These are phyloP conservation scores for Cinara cedri DNA, from an alignment of 2,888 invertebrate species.

Conservation along the genomic window DNA sequence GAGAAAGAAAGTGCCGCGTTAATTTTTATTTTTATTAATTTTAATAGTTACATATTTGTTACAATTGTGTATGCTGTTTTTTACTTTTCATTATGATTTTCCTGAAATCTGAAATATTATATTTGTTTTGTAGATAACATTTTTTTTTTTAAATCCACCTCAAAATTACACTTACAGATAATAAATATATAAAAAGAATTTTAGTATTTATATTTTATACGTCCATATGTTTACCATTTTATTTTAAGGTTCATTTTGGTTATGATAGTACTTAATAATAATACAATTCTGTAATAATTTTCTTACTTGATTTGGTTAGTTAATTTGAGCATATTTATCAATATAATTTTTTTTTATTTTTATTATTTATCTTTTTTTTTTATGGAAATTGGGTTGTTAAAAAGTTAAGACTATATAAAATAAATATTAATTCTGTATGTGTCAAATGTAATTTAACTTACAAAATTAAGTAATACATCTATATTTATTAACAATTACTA, in stretches of 20 bases:
- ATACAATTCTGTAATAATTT: neutral
- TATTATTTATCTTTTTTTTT: neutral
- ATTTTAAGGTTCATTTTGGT: neutral
- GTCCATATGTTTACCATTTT: neutral
- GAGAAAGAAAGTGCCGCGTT: neutral
- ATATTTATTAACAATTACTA: neutral
- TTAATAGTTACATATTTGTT: neutral
- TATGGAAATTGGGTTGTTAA: slow-evolving; percentile 9
- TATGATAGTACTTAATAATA: neutral
- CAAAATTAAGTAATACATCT: neutral
- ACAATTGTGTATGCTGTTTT: neutral
- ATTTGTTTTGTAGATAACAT: too few species aligned
- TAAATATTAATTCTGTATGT: neutral
- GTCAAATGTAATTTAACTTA: slow-evolving; percentile 11
- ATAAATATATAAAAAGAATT: neutral
- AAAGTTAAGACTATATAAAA: neutral
- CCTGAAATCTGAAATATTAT: neutral
- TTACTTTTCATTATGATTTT: neutral
- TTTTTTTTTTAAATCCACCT: neutral
- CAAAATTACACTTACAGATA: neutral
- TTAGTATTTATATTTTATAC: neutral
- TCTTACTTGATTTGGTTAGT: neutral
- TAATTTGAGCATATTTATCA: neutral
- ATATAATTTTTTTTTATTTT: neutral
- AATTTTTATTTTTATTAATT: neutral